phyloP scores from a whole-genome alignment of 2,113 vertebrate species.

The Illadopsis cleaveri region DNA sequence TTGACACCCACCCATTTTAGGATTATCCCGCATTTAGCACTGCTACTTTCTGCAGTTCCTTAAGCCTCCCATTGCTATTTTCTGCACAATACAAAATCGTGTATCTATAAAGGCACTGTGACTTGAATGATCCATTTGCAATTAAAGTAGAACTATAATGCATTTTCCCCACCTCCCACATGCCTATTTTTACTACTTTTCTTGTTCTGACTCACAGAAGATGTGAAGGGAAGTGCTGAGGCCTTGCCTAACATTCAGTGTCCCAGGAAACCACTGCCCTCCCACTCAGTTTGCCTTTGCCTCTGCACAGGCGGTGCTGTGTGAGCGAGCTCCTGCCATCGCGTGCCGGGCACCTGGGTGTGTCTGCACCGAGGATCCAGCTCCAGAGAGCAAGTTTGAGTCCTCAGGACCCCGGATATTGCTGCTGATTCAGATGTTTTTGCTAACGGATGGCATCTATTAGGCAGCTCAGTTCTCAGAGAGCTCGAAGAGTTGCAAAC shows the following conservation, averaged over 20 bases:
- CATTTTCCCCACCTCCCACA: constrained; percentile 8
- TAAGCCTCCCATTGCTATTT: neutral
- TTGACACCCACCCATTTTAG: neutral
- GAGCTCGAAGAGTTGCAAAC: neutral
- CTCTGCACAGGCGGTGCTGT: neutral
- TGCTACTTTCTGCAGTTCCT: neutral
- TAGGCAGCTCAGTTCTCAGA: neutral
- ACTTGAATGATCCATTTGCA: neutral
- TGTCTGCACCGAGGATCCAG: neutral
- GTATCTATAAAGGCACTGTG: neutral
- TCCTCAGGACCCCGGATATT: neutral
- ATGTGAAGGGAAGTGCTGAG: constrained; percentile 23
- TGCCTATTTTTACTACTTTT: constrained; percentile 10
- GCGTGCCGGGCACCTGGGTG: fast-evolving
- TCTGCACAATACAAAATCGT: neutral
- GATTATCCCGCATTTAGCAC: neutral
- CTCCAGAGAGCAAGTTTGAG: neutral
- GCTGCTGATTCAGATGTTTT: neutral
- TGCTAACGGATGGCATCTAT: fast-evolving
- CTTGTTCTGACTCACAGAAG: constrained; percentile 40
- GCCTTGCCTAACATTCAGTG: neutral
- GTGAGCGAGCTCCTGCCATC: neutral
- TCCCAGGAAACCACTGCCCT: neutral
- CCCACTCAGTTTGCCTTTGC: neutral
- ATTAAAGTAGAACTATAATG: constrained; percentile 14